Conservation (phyloP, 92 coral and sea anemone genomes). For the Siderastrea siderea region DNA sequence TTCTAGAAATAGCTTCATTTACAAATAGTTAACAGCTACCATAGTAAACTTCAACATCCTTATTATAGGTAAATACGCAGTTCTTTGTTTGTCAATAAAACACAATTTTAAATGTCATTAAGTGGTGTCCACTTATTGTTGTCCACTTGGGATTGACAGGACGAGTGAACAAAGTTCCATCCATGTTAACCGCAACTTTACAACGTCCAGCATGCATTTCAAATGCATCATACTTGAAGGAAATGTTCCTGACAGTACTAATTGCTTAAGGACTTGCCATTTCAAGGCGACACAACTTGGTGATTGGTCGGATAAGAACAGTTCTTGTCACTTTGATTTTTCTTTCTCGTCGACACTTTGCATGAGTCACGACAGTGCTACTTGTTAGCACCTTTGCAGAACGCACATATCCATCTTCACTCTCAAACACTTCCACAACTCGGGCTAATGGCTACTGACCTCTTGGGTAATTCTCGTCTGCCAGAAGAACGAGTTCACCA, state of each 20-base stretch:
- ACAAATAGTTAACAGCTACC: neutral
- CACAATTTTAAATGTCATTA: neutral
- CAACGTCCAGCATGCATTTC: no score
- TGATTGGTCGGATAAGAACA: neutral
- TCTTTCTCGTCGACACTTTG: neutral
- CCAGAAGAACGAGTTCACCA: neutral
- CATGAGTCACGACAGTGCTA: neutral
- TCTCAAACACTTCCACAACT: neutral
- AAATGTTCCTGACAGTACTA: no score
- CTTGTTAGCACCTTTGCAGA: neutral
- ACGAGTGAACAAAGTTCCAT: no score
- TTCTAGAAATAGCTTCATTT: neutral
- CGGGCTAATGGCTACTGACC: neutral
- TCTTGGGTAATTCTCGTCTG: neutral
- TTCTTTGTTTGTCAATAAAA: neutral
- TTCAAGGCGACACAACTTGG: neutral
- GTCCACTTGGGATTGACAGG: no score
- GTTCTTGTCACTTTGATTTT: neutral
- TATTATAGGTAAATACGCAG: neutral
- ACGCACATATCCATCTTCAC: neutral
- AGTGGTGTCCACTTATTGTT: neutral
- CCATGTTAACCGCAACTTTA: no score
- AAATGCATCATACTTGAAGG: no score
- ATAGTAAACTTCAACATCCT: neutral
- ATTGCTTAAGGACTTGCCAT: neutral